These are phyloP conservation scores for Pogonognathellus flavescens DNA, from an alignment of 1,140 invertebrate species.

Conservation along the genomic window DNA sequence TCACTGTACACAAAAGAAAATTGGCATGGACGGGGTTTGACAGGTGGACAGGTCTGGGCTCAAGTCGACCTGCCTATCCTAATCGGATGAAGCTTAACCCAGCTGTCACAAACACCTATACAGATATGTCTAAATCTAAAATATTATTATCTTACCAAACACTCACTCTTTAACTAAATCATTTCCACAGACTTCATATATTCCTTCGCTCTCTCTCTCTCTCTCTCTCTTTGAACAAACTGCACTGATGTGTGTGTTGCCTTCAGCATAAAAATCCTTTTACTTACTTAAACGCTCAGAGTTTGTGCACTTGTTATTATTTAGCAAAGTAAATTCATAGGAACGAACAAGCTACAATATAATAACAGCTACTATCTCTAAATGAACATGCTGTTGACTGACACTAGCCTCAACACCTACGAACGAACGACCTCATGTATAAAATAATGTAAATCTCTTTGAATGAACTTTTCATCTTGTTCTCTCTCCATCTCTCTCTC, in stretches of 20 bases:
- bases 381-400: too few species aligned
- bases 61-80: slow-evolving; percentile 10
- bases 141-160: background rate
- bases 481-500: too few species aligned
- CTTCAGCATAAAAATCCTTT: background rate
- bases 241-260: background rate
- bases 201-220: too few species aligned
- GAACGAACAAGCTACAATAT: too few species aligned
- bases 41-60: slow-evolving; percentile 22
- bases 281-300: too few species aligned
- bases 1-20: background rate
- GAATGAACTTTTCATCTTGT: too few species aligned
- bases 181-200: slow-evolving; percentile 14
- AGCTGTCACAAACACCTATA: background rate
- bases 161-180: background rate
- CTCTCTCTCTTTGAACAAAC: background rate
- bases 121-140: slow-evolving; percentile 13
- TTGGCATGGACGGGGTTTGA: slow-evolving; percentile 43
- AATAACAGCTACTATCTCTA: too few species aligned
- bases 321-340: too few species aligned
- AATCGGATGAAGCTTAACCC: slow-evolving; percentile 39
- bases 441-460: too few species aligned
- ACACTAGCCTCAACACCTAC: too few species aligned
- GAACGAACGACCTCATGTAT: too few species aligned
- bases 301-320: too few species aligned